phyloP scores from a whole-genome alignment of 2,888 invertebrate species.

The Stictocephala bisonia region DNA sequence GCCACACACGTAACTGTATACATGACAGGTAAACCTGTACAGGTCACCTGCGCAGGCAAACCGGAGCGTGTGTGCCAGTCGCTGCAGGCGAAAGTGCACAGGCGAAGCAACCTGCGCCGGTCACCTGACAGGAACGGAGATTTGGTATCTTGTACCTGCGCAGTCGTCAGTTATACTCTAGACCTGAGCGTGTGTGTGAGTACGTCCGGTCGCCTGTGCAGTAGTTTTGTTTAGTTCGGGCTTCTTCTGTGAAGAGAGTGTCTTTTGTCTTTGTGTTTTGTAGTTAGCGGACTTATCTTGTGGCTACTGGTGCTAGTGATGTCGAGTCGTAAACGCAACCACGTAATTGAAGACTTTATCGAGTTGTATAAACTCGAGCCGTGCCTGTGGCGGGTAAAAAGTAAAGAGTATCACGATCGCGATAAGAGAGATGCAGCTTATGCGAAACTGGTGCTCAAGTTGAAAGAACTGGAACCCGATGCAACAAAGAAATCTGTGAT shows the following conservation, averaged over 20 bases:
- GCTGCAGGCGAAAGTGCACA: constrained; percentile 6
- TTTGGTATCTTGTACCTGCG: background rate
- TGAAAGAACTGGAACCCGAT: constrained; percentile 39
- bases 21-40: too few species aligned
- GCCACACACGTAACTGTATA: background rate
- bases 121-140: background rate
- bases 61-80: constrained; percentile 4
- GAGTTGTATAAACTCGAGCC: constrained; percentile 20
- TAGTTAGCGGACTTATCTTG: too few species aligned
- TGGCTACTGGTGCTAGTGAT: too few species aligned
- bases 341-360: constrained; percentile 28
- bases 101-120: constrained; percentile 1
- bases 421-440: constrained; percentile 32
- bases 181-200: background rate
- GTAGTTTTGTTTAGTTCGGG: too few species aligned
- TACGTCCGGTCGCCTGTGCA: too few species aligned
- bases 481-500: constrained; percentile 39
- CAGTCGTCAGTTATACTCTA: background rate
- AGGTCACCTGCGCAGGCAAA: too few species aligned
- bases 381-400: constrained; percentile 25
- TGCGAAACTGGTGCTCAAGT: constrained; percentile 23
- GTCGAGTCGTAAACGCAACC: constrained; percentile 20
- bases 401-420: constrained; percentile 18
- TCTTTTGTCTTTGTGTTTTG: too few species aligned
- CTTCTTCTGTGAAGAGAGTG: too few species aligned